Conservation (phyloP, 2,113 vertebrate genomes). For the Rhabdomys dilectus region DNA sequence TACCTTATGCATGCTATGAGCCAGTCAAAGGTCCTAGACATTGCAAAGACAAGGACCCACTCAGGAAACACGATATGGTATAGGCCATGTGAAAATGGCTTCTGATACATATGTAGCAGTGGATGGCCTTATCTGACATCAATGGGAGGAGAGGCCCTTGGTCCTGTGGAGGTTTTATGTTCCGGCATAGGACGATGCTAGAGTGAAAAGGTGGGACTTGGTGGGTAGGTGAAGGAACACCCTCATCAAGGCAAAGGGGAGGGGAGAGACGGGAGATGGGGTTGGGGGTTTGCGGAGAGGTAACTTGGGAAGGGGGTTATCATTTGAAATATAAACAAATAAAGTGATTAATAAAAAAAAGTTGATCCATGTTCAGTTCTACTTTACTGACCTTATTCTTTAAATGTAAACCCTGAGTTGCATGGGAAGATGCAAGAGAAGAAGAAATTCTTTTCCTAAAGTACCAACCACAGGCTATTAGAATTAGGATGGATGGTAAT, state of each 20-base stretch:
- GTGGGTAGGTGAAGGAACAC: too few species aligned
- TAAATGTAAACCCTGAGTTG: neutral
- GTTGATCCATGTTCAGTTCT: neutral
- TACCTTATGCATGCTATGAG: neutral
- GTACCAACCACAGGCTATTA: neutral
- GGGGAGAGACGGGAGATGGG: too few species aligned
- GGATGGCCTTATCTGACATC: too few species aligned
- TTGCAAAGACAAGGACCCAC: neutral
- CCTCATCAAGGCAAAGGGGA: too few species aligned
- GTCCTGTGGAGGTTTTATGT: neutral
- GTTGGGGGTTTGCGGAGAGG: too few species aligned
- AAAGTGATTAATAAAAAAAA: neutral
- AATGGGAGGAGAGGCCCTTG: too few species aligned
- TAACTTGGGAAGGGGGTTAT: too few species aligned
- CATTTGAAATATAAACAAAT: too few species aligned
- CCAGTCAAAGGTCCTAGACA: neutral
- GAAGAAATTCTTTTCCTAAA: neutral
- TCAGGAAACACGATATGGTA: neutral
- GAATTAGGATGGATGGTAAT: neutral
- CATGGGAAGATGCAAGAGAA: neutral
- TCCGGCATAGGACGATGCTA: too few species aligned
- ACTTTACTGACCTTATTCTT: neutral
- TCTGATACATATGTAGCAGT: too few species aligned
- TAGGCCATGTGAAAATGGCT: neutral
- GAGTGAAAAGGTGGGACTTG: too few species aligned